Base-by-base conservation (phyloP, 2,888 invertebrate genomes). In the Campopleginae sp. region DNA sequence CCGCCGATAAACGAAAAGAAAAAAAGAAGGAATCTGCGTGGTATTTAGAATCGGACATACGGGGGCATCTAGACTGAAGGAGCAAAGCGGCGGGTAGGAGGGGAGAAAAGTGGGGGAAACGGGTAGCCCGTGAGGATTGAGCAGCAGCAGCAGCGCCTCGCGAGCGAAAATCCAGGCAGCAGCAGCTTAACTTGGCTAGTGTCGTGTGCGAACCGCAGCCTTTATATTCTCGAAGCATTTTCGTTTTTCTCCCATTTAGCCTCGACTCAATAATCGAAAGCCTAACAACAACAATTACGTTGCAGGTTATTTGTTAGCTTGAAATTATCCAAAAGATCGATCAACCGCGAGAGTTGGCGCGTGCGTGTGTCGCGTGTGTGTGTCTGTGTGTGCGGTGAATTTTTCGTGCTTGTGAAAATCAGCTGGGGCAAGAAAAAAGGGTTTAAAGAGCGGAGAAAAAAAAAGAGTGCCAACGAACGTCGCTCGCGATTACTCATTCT, bases 141-240 rank as follows among this genome's bases (percentile, higher is more conserved):
- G 71, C 68, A 51, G 51, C 66, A 44, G 72, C 65, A 44, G 70
- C 81, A 81, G 81, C 81, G 61, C 63, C 48, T 54, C 27, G 17
- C 70, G 17, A 71, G 19, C 70, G 17, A 63, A 63, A 71, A 51
- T 51, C 71, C 63, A 71, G 63, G 61, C 61, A 79, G 54, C 38
- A 38, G 10, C 54, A 58, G 70, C 48, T 71, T 79, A 23, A 71
- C 61, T 46, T 71, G 63, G 79, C 27, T 71, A 48, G 70, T 71
- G 70, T 58, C 78, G 38, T 79, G 77, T 42, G 66, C 65, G 54
- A 77, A 51, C 38, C 66, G 31, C 42, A 23, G 51, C 7, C 19
- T 66, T 27, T n/a, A 44, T 58, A 58, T 27, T 68, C 61, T 63
- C 65, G 1, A 38, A 33, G 3, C 14, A 38, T 48, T 12, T 33